Base-by-base conservation (phyloP, 2,888 invertebrate genomes). In the Scaptomyza flava region DNA sequence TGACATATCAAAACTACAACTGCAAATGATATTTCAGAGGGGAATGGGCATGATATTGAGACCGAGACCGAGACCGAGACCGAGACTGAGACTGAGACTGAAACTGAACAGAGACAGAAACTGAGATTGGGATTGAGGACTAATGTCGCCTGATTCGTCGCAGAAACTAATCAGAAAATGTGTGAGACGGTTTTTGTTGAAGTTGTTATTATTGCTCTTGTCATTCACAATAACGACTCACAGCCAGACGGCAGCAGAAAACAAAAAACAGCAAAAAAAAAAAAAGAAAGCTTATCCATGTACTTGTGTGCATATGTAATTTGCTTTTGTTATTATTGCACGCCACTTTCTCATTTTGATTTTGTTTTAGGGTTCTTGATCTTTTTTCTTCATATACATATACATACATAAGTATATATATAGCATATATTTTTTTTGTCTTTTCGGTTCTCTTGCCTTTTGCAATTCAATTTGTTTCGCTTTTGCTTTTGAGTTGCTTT, bases 291-390 rank as follows among this genome's bases (percentile, higher is more conserved):
- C 47, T 42, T 51, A 51, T 6, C 53, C 43, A 27, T 56, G 74
- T 70, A 83, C 78, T 78, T 81, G 87, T 84, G 73, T 87, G 82
- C 82, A 82, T 85, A 84, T 81, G 85, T 82, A 84, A 85, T 82
- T 82, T 79, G 73, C 62, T 74, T 41, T 78, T 80, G 81, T 77
- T 81, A 80, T 81, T 86, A 65, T 68, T 72, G 72, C 62, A 78
- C 66, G 63, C 74, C 67, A 78, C 68, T 69, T 72, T 66, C 67
- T 65, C 67, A 68, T 69, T 80, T 71, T 61, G 58, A 75, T 71
- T 77, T 66, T 54, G 62, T 47, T 51, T 65, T 56, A 36, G 46
- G 48, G n/a, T 62, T 62, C 54, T 63, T 59, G 48, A 43, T 59
- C 50, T 64, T 48, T 9, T 33, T 33, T 33, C 33, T 78, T 68